Conservation (phyloP, 2,797 vertebrate species). For the Crenuchus spilurus region DNA sequence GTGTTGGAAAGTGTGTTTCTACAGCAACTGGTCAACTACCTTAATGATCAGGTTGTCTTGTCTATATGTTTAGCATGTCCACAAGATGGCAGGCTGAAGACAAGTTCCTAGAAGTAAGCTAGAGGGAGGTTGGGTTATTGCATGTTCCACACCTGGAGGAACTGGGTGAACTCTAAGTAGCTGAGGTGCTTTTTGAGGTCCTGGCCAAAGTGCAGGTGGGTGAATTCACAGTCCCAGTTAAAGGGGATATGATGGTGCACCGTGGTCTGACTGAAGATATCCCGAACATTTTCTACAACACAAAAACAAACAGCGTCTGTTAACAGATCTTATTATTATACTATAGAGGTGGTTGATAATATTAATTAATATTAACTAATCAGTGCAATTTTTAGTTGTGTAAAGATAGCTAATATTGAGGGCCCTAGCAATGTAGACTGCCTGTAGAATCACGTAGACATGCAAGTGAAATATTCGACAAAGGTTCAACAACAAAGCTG, state of each 20-base stretch:
- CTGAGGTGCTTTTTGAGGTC: conserved; percentile 92
- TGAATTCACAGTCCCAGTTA: conserved; percentile 98
- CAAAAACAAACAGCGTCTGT: conserved; percentile 35
- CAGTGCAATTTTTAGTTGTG: too few relatives aligned
- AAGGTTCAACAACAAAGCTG: too few relatives aligned
- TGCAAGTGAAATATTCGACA: too few relatives aligned
- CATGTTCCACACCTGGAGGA: conserved; percentile 86
- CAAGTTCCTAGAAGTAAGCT: background rate
- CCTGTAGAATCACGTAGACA: too few relatives aligned
- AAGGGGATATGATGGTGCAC: conserved; percentile 97
- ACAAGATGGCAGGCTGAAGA: conserved; percentile 36
- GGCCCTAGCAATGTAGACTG: too few relatives aligned
- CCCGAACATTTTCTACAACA: conserved; percentile 90
- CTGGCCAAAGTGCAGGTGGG: conserved; percentile 94
- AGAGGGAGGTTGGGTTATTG: background rate
- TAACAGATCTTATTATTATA: conserved; percentile 30
- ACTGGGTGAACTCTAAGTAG: conserved; percentile 95
- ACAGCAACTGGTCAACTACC: background rate
- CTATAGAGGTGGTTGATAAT: too few relatives aligned
- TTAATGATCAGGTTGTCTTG: background rate
- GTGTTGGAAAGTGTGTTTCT: background rate
- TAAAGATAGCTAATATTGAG: too few relatives aligned
- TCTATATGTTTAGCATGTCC: conserved; percentile 1
- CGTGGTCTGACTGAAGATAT: conserved; percentile 95
- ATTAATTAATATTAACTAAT: too few relatives aligned